These are phyloP conservation scores for Busseola fusca DNA, from an alignment of 2,888 invertebrate genomes.

Conservation along the genomic window DNA sequence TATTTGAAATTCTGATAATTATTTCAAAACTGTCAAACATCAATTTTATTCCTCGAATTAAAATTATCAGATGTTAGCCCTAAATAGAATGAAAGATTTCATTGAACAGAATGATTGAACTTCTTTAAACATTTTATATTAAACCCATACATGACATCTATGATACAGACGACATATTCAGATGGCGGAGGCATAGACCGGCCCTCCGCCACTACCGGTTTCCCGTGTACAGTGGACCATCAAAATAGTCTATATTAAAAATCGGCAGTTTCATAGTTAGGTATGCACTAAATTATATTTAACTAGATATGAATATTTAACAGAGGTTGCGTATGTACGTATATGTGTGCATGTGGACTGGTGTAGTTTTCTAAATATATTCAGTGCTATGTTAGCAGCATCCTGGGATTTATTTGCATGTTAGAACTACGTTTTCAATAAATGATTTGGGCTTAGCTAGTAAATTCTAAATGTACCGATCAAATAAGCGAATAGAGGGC, in stretches of 20 bases:
- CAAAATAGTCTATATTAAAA: too few relatives aligned
- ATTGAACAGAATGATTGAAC: constrained; percentile 78
- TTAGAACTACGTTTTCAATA: neutral
- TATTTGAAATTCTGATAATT: too few relatives aligned
- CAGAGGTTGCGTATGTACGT: neutral
- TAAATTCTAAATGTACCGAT: neutral
- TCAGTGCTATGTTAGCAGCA: neutral
- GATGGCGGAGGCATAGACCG: constrained; percentile 69
- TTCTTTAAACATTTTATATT: constrained; percentile 69
- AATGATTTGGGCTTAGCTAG: neutral
- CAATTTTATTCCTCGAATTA: too few relatives aligned
- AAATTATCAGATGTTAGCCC: too few relatives aligned
- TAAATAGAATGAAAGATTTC: constrained; percentile 44
- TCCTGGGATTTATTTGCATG: neutral
- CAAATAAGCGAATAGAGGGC: too few relatives aligned
- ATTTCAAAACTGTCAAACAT: too few relatives aligned
- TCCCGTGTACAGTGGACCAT: constrained; percentile 77
- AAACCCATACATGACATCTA: constrained; percentile 74
- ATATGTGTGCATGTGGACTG: neutral
- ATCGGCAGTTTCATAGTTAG: too few relatives aligned
- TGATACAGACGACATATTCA: constrained; percentile 74
- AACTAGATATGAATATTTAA: too few relatives aligned
- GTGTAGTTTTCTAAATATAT: neutral
- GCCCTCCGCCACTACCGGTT: constrained; percentile 75
- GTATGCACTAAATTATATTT: too few relatives aligned